phyloP scores from a whole-genome alignment of 2,888 invertebrate genomes.

The Vannuccia rotundouncinata region DNA sequence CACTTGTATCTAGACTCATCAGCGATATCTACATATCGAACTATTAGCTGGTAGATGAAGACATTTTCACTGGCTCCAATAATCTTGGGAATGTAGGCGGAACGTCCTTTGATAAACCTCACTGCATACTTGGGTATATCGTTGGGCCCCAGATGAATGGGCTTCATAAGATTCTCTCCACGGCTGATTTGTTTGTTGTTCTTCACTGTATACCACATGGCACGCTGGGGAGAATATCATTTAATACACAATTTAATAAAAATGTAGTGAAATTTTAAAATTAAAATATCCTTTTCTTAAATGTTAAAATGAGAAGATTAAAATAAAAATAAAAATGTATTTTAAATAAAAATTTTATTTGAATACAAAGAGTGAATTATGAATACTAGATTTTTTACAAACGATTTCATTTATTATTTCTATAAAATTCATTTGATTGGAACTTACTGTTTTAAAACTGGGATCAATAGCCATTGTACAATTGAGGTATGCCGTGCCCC shows the following conservation, averaged over 20 bases:
- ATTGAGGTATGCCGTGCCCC: conserved; percentile 34
- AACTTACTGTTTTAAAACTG: not conserved
- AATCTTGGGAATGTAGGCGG: conserved; percentile 12
- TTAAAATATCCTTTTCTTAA: not conserved
- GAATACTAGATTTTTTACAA: too few species aligned
- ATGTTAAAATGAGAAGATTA: not conserved
- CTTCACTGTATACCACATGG: conserved; percentile 18
- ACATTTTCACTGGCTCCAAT: not conserved
- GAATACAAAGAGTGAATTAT: too few species aligned
- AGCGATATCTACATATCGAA: not conserved
- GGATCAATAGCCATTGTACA: conserved; percentile 35
- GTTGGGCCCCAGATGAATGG: not conserved
- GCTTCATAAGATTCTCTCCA: not conserved
- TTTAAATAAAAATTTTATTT: too few species aligned
- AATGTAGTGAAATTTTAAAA: too few species aligned
- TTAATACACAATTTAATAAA: too few species aligned
- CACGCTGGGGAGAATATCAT: too few species aligned
- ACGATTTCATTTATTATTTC: too few species aligned
- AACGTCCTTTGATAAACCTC: conserved; percentile 7
- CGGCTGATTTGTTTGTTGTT: conserved; percentile 18
- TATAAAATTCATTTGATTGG: too few species aligned
- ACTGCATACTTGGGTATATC: conserved; percentile 22
- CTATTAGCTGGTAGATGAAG: conserved; percentile 27
- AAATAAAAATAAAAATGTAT: not conserved
- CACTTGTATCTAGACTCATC: conserved; percentile 9